These are phyloP conservation scores for Ochropleura plecta DNA, from an alignment of 2,888 invertebrate genomes.

Conservation along the genomic window DNA sequence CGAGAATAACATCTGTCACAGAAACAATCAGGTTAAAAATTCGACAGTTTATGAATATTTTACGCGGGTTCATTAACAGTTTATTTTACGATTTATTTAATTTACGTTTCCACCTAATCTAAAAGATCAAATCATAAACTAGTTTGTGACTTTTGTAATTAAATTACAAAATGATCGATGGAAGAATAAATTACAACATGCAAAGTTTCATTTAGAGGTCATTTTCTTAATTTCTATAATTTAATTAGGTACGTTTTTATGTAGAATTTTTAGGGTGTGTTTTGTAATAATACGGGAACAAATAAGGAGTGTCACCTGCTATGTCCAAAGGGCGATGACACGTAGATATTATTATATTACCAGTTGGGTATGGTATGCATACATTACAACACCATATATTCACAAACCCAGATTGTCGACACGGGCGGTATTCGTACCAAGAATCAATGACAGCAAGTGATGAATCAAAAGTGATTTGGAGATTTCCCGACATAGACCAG, in stretches of 20 bases:
- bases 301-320: constrained; percentile 41
- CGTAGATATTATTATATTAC: not conserved
- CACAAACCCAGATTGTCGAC: not conserved
- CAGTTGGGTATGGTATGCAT: not conserved
- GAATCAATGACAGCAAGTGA: not conserved
- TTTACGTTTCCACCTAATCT: not conserved
- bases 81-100: not conserved
- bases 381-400: not conserved
- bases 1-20: constrained; percentile 1
- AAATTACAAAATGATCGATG: constrained; percentile 17
- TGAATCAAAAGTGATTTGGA: not conserved
- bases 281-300: constrained; percentile 7
- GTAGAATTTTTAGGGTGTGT: constrained; percentile 38
- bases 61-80: not conserved
- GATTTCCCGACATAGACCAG: not conserved
- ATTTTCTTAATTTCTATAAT: constrained; percentile 25
- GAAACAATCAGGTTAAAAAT: not conserved
- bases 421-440: no score
- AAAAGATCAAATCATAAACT: constrained; percentile 14
- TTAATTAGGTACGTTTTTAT: constrained; percentile 35
- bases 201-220: constrained; percentile 27
- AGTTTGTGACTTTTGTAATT: constrained; percentile 23
- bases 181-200: constrained; percentile 13
- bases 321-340: constrained; percentile 43
- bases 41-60: not conserved